These are phyloP conservation scores for Ptilorrhoa leucosticta DNA, from an alignment of 2,113 vertebrate species.

Conservation along the genomic window DNA sequence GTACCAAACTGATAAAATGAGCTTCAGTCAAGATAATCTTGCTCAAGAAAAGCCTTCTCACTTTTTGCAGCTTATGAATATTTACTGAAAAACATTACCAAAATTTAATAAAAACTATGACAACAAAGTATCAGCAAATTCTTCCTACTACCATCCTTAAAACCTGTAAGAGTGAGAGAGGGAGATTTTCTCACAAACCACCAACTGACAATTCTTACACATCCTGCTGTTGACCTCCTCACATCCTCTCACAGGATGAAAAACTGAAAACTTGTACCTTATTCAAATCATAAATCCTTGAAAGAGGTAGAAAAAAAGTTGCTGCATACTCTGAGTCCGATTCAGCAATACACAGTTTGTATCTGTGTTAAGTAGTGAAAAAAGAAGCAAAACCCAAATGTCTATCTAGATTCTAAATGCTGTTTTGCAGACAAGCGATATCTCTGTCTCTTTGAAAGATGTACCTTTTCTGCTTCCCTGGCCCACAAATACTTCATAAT, in stretches of 20 bases:
- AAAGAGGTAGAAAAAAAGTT: not conserved
- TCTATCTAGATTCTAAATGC: not conserved
- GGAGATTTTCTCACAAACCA: not conserved
- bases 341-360: not conserved
- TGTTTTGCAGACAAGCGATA: not conserved
- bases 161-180: not conserved
- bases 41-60: not conserved
- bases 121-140: not conserved
- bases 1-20: not conserved
- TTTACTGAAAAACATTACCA: not conserved
- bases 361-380: not conserved
- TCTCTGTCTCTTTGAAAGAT: not conserved
- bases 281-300: not conserved
- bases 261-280: not conserved
- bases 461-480: not conserved
- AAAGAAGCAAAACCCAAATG: not conserved
- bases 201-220: not conserved
- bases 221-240: not conserved
- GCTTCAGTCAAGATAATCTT: not conserved
- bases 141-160: not conserved
- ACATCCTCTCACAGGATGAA: not conserved
- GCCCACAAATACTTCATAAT: not conserved
- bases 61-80: not conserved
- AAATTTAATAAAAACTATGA: not conserved
- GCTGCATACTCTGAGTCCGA: not conserved